Evolutionary conservation across 2,797 vertebrate species (phyloP).

Genomic region (Lophotriccus pileatus): DNA sequence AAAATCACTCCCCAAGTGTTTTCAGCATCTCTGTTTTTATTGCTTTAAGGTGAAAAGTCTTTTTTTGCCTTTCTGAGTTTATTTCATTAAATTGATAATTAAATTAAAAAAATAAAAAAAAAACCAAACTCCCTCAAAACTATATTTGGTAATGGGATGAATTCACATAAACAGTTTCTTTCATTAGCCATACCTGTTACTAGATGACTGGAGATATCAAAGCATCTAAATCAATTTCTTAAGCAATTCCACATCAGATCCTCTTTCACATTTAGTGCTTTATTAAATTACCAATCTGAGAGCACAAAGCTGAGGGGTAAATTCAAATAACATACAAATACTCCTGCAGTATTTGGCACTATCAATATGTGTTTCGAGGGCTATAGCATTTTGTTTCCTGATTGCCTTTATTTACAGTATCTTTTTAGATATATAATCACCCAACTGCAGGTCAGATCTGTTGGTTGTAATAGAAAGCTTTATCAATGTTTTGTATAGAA

Average conservation of each 20-base stretch:
- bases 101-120: neutral
- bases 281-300: neutral
- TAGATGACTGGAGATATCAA: neutral
- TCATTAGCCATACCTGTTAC: neutral
- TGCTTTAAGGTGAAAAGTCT: neutral
- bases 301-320: neutral
- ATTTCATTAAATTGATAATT: neutral
- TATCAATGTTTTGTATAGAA: neutral
- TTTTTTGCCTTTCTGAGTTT: neutral
- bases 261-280: neutral
- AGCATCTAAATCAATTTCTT: constrained; percentile 32
- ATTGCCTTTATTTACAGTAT: neutral
- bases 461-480: neutral
- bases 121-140: neutral
- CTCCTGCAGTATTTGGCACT: neutral
- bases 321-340: neutral
- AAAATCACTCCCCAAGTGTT: neutral
- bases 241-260: neutral
- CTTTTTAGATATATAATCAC: neutral
- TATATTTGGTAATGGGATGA: neutral
- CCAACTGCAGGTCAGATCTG: neutral
- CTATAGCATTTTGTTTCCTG: neutral
- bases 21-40: neutral
- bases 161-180: neutral
- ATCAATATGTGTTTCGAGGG: neutral